Evolutionary conservation across 2,888 invertebrate genomes (phyloP), one percentile per base, ranked within the genome.

Genomic region (Phorcus lineatus): DNA sequence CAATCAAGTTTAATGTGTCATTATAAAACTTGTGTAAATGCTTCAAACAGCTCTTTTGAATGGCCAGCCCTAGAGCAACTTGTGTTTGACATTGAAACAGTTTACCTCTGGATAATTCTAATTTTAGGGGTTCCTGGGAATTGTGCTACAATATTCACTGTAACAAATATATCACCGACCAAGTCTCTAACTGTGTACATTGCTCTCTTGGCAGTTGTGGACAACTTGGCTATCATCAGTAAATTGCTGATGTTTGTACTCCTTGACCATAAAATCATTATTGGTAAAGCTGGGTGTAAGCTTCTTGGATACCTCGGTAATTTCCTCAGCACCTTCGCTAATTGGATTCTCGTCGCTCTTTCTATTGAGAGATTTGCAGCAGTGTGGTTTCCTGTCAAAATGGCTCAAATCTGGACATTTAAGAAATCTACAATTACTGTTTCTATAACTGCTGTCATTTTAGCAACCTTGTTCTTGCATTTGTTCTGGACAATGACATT

Each of bases 291-390:
- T 4, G 84, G 80, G 13, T 84, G 84, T 40, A 82, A 81, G 53
- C 24, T 67, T 17, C 62, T 80, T 17, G 78, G 75, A 62, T 79
- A 62, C 66, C 19, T 81, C 40, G 53, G 76, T 36, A 55, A 75
- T 66, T 79, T 67, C 78, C 31, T 80, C 55, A 19, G 54, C 76
- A 82, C 80, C 52, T 77, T 81, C 62, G 80, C 83, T 17, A 83
- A 83, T 80, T 85, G 85, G 85, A 57, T 85, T 31, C 80, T 85
- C 24, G 79, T 83, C 9, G 74, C 82, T 19, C 81, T 85, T 67
- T 83, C 83, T 55, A 57, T 81, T 16, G 85, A 85, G 54, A 1
- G 74, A 74, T 74, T 74, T 54, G 78, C 54, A n/a, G 78, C 78
- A n/a, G 78, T 78, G 31, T 78, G 78, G 78, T 78, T 67, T 31